A percentile compares a stretch with the other conserved stretches of the same genome.
These are phyloP conservation scores for Dermochelys coriacea DNA, from an alignment of 2,797 vertebrate genomes.

Conservation along the genomic window DNA sequence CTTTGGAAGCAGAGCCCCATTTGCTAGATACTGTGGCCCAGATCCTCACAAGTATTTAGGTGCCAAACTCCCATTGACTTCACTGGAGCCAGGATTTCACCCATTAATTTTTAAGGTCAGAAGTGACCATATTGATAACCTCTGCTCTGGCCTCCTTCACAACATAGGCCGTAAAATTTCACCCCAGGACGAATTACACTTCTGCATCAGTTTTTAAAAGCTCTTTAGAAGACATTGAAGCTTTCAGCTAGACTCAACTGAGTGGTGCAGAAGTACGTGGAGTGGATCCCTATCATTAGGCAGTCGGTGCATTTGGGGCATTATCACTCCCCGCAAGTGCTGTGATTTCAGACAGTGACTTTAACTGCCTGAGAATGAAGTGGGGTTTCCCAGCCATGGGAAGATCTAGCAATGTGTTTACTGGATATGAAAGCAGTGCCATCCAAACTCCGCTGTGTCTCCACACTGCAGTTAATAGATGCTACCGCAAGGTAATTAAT, in stretches of 20 bases:
- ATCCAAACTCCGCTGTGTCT: background rate
- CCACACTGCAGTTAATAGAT: background rate
- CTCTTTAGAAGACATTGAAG: background rate
- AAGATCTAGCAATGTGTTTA: background rate
- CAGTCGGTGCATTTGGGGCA: background rate
- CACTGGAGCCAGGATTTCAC: background rate
- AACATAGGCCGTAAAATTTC: conserved; percentile 46
- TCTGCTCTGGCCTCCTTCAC: conserved; percentile 58
- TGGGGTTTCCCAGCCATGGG: background rate
- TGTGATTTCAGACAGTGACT: conserved; percentile 5
- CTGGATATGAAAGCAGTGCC: background rate
- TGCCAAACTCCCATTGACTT: conserved; percentile 31
- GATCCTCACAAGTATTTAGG: background rate
- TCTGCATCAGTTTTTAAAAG: conserved; percentile 28
- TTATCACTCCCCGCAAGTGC: background rate
- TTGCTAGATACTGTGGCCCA: background rate
- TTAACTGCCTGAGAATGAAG: conserved; percentile 46
- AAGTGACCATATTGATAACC: conserved; percentile 10
- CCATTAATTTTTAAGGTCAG: conserved; percentile 27
- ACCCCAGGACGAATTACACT: conserved; percentile 41
- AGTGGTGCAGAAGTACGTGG: conserved; percentile 22
- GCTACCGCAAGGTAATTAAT: background rate
- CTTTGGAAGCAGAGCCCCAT: background rate
- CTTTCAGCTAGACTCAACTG: conserved; percentile 20
- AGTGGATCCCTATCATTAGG: background rate